Base-by-base conservation (phyloP, 1,140 invertebrate species). In the Sitobion miscanthi region DNA sequence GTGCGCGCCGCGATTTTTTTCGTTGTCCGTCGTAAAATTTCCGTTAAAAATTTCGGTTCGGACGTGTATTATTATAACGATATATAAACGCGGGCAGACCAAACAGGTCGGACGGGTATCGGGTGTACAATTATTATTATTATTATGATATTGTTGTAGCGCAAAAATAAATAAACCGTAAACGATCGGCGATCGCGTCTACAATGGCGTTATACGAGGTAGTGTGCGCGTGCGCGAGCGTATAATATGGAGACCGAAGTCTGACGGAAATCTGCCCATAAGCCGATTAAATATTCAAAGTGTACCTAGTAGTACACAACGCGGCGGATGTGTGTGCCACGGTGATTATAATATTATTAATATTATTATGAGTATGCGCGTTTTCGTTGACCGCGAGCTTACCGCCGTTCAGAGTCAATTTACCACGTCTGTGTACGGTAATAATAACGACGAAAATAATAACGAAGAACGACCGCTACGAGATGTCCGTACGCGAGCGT, bases 321-420 rank as follows among this genome's bases (percentile, higher is more conserved):
- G 17, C n/a, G 62, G 62, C 62, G 62, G 62, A 77, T 77, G 62
- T 77, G 62, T n/a, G 62, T 20, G 62, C 62, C 62, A n/a, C 30
- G 62, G 62, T 77, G 30, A 77, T 77, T 77, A 77, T n/a, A n/a
- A 69, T 77, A 77, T n/a, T 77, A 77, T 69, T 69, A 69, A n/a
- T n/a, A 69, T 69, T 62, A 30, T 69, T 77, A 69, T 69, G 30
- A 25, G 11, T 69, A 69, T 77, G n/a, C 11, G 14, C 11, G 14
- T n/a, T 77, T 77, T 77, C 20, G 62, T 77, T 77, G n/a, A 77
- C 62, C 30, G 30, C 30, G n/a, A 77, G 17, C 62, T 77, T 77
- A 77, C 14, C 62, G n/a, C n/a, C n/a, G 62, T 77, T 77, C 6
- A n/a, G 62, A 77, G 62, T n/a, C 62, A n/a, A 77, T 77, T 77